Base-by-base conservation (phyloP, 2,797 vertebrate genomes). In the Anguilla marmorata region DNA sequence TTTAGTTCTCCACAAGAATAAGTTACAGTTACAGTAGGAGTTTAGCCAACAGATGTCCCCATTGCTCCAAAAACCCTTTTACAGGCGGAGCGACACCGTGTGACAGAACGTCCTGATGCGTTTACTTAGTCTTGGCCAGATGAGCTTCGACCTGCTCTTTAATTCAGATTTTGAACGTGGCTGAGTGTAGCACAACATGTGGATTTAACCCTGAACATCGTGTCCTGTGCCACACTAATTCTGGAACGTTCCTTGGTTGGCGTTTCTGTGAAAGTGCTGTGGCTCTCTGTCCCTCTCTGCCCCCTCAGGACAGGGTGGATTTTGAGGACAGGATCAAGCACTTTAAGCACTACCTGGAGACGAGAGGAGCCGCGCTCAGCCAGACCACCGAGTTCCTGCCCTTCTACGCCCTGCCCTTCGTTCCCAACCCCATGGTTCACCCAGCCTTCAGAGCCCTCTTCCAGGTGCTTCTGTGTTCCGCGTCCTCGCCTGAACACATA, bases 401-500 rank as follows among this genome's bases (percentile, higher is more conserved):
- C 2, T 99, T 97, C 92, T 99, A 99, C 0, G 99, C 98, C 76
- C 96, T 99, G 88, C 98, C 99, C 8, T 99, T 99, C 69, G 98
- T 99, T 85, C 97, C 97, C 0, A 98, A 98, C 87, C 99, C 98
- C 5, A 90, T 92, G 27, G 92, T 94, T 0, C 99, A 99, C 86
- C 98, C 98, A 0, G 98, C 97, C 0, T 99, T 99, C 94, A 97
- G 97, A 93, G 96, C 97, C 58, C 97, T 99, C 91, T 99, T 99
- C 92, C 96, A 98, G 96, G 98, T 97, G 86, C 41, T 37, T 27
- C 19, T 24, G 74, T 41, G 2, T 50, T 19, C 33, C 54, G 1
- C 54, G 19, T 30, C 48, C 24, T 37, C 52, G 30, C 11, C 54
- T 12, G 54, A 58, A 58, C 54, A 58, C 37, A 41, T 41, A 41